phyloP scores from a whole-genome alignment of 2,797 vertebrate genomes.

The Silurus lanzhouensis region DNA sequence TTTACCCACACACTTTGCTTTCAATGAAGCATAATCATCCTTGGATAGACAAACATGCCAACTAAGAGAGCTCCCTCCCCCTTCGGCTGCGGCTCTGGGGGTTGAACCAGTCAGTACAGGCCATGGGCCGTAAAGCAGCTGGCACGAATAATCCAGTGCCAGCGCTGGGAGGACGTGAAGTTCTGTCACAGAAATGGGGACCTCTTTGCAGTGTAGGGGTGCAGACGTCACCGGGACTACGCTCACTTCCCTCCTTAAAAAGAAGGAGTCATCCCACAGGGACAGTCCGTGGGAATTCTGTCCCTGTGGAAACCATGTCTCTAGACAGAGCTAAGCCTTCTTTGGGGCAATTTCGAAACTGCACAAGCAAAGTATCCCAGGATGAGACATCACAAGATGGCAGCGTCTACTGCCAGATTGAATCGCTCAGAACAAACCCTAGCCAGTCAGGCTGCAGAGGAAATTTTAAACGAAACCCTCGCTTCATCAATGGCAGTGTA shows the following conservation, averaged over 20 bases:
- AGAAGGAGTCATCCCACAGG: slow-evolving; percentile 72
- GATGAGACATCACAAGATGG: slow-evolving; percentile 72
- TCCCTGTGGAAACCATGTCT: slow-evolving; percentile 60
- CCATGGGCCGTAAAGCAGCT: slow-evolving; percentile 79
- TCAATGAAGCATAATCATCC: slow-evolving; percentile 29
- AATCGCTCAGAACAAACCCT: slow-evolving; percentile 61
- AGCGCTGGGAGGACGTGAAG: slow-evolving; percentile 70
- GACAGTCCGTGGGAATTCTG: slow-evolving; percentile 45
- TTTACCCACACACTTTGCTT: background rate
- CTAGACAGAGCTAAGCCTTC: slow-evolving; percentile 57
- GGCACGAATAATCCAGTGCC: slow-evolving; percentile 79
- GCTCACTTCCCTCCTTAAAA: slow-evolving; percentile 85
- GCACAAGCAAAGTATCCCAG: slow-evolving; percentile 71
- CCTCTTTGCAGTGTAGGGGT: slow-evolving; percentile 86
- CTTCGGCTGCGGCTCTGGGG: slow-evolving; percentile 75
- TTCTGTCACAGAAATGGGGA: slow-evolving; percentile 70
- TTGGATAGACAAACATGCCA: slow-evolving; percentile 46
- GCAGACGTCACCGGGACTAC: slow-evolving; percentile 94
- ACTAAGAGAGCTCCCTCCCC: slow-evolving; percentile 46
- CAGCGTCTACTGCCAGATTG: slow-evolving; percentile 77
- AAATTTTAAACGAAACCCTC: slow-evolving; percentile 67
- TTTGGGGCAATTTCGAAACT: slow-evolving; percentile 72
- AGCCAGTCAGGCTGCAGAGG: slow-evolving; percentile 56
- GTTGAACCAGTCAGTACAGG: slow-evolving; percentile 71
- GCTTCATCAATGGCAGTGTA: slow-evolving; percentile 77